Evolutionary conservation across 2,797 vertebrate species (phyloP), one percentile per base, ranked within the genome.

Genomic region (Triplophysa yarkandensis): DNA sequence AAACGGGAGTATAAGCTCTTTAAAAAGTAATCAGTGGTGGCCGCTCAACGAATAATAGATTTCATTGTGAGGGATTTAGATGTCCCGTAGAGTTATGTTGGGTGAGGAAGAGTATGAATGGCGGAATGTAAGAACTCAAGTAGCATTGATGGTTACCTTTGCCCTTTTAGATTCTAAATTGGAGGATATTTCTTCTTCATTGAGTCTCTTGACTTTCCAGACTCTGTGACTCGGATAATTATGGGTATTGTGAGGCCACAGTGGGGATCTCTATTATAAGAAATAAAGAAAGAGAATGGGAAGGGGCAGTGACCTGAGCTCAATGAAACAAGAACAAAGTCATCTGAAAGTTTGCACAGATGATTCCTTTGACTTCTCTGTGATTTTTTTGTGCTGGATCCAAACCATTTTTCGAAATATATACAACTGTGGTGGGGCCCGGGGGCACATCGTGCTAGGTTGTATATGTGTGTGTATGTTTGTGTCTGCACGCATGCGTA

Each of bases 11-110:
- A 16, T 55, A 50, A 57, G 41, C 61, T 41, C 71, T 76, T 36
- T 78, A 71, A 67, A 23, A 36, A 76, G 71, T 55, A 78, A 78
- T 71, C 82, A 67, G 13, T 25, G 58, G 48, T 14, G 41, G 52
- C 19, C 10, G 30, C 43, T 67, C 58, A 58, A 74, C 1, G 11
- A 57, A n/a, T 25, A 28, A 34, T 46, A 30, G 52, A 21, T 58
- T 75, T 62, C 72, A 67, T 66, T 76, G 75, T 64, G 28, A 11
- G 41, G 66, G 43, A 48, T 80, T 71, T 50, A 10, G 4, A 63
- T 28, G 63, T 57, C 30, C 57, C 57, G 68, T n/a, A 9, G 64
- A 28, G 2, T 62, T 57, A 34, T 48, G 8, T 30, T 41, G 69
- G 76, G 14, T 64, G 27, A 30, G n/a, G 16, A 8, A 30, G 16